Conservation (phyloP, 2,113 vertebrate genomes). For the Machaerirhynchus nigripectus region DNA sequence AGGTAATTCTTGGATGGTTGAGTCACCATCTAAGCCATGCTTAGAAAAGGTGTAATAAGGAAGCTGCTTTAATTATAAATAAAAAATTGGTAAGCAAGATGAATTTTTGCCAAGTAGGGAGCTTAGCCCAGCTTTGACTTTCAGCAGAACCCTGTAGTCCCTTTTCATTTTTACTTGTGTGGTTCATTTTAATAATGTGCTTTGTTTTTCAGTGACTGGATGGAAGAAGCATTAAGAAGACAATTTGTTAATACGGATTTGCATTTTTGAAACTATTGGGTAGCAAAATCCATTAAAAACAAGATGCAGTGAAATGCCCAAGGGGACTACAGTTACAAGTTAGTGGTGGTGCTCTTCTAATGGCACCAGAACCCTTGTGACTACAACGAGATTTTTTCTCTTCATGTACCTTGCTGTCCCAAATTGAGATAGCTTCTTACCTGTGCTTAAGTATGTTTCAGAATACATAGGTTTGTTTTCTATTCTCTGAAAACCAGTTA, state of each 20-base stretch:
- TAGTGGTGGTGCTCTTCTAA: neutral
- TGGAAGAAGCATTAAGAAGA: neutral
- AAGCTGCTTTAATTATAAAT: neutral
- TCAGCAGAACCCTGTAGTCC: neutral
- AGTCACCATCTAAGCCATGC: neutral
- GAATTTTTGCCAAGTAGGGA: neutral
- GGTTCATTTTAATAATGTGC: neutral
- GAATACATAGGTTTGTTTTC: neutral
- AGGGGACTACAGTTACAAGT: neutral
- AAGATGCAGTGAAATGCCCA: neutral
- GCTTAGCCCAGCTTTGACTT: neutral
- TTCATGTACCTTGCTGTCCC: neutral
- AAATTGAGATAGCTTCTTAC: neutral
- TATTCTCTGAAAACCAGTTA: neutral
- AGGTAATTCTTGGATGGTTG: neutral
- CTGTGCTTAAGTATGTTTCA: neutral
- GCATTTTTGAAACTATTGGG: neutral
- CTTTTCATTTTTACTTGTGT: neutral
- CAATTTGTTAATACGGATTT: neutral
- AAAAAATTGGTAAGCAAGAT: neutral
- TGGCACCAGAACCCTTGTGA: neutral
- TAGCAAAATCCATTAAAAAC: constrained; percentile 2
- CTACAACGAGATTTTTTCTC: neutral
- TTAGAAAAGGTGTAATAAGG: neutral
- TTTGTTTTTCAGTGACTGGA: neutral